Conservation (phyloP, 2,113 vertebrate genomes). For the Pelvicachromis taeniatus region DNA sequence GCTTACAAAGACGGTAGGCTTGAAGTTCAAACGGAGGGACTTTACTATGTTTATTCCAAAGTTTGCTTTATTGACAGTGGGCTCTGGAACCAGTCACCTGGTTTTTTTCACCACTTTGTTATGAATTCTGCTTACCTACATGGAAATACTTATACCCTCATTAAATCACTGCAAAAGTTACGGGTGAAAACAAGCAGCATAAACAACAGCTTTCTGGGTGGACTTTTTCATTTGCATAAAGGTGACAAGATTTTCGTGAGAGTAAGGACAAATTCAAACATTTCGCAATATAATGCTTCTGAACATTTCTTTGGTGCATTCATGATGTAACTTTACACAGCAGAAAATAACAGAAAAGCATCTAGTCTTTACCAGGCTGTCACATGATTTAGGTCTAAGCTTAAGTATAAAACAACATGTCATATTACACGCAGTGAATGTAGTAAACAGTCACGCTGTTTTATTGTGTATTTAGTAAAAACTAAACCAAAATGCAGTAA, state of each 20-base stretch:
- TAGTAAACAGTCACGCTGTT: background rate
- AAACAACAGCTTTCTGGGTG: background rate
- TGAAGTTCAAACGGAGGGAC: background rate
- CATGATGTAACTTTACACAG: background rate
- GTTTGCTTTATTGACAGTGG: background rate
- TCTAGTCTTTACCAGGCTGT: background rate
- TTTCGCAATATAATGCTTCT: background rate
- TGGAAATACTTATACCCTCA: background rate
- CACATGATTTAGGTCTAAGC: background rate
- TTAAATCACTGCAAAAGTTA: background rate
- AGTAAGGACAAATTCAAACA: background rate
- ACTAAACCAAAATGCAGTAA: background rate
- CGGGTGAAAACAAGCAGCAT: background rate
- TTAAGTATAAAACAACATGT: background rate
- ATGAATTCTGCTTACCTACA: background rate
- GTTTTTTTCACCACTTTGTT: background rate
- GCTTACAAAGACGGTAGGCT: background rate
- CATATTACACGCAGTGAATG: background rate
- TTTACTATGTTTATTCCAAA: background rate
- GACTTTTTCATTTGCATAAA: background rate
- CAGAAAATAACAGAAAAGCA: background rate
- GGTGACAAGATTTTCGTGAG: background rate
- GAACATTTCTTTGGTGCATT: background rate
- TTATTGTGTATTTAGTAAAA: background rate
- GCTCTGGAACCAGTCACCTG: background rate